Conservation (phyloP, 2,113 vertebrate genomes). For the Narcine bancroftii region DNA sequence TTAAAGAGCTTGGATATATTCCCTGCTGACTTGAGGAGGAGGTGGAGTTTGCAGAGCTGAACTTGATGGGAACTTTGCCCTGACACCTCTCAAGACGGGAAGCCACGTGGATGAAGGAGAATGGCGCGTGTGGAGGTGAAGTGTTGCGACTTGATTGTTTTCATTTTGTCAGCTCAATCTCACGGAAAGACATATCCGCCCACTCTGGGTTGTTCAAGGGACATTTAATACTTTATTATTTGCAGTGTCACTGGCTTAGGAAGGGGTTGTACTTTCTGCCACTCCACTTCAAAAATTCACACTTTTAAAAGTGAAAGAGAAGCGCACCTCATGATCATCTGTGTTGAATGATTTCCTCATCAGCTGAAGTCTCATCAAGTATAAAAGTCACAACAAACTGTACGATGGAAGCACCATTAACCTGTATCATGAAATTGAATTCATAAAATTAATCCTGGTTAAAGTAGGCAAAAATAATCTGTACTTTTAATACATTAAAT, state of each 20-base stretch:
- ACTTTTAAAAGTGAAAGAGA: constrained; percentile 2
- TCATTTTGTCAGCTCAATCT: background rate
- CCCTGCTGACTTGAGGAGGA: no score
- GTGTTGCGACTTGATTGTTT: background rate
- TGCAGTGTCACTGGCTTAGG: no score
- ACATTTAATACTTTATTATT: constrained; percentile 1
- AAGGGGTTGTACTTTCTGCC: background rate
- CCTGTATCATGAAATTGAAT: background rate
- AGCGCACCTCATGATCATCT: background rate
- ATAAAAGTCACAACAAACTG: no score
- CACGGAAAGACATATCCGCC: background rate
- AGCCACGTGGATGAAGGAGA: background rate
- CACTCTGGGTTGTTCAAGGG: background rate
- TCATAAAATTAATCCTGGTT: background rate
- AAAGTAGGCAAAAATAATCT: background rate
- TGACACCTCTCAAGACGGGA: background rate
- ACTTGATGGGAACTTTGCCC: background rate
- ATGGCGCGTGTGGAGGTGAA: constrained; percentile 12
- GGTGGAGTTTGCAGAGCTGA: background rate
- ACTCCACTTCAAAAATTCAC: background rate
- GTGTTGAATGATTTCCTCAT: constrained; percentile 4
- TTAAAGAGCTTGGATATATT: background rate
- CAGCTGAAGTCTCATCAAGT: background rate
- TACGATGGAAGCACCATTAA: background rate
- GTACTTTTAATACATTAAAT: background rate